Conservation (phyloP, 2,797 vertebrate genomes). For the Acanthornis magna region DNA sequence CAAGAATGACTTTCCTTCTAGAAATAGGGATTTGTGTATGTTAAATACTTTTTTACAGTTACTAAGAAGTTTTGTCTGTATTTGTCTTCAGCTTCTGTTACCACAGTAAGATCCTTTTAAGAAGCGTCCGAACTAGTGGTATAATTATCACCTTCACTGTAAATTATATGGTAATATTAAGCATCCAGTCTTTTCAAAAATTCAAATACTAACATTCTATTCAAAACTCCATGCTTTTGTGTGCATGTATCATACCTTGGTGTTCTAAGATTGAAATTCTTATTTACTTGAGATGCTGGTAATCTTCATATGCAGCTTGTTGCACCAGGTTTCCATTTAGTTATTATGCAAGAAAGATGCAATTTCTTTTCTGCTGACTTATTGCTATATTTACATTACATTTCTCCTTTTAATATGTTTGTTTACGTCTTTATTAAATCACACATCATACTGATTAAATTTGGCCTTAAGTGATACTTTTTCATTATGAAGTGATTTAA, state of each 20-base stretch:
- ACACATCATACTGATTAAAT: conserved; percentile 3
- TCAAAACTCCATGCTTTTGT: not conserved
- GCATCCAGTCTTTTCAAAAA: not conserved
- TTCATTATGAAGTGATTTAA: conserved; percentile 1
- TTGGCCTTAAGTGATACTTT: not conserved
- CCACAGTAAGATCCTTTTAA: not conserved
- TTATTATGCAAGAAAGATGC: not conserved
- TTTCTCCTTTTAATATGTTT: conserved; percentile 27
- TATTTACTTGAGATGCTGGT: not conserved
- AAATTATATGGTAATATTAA: not conserved
- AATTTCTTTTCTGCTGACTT: conserved; percentile 12
- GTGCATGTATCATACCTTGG: not conserved
- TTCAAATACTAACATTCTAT: not conserved
- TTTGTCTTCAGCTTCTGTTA: not conserved
- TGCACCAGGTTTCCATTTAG: conserved; percentile 10
- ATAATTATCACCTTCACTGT: not conserved
- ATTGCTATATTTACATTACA: not conserved
- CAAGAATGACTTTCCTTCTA: not conserved
- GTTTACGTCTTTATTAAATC: conserved; percentile 15
- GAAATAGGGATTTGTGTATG: not conserved
- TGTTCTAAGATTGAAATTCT: not conserved
- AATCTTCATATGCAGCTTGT: not conserved
- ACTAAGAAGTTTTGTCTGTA: not conserved
- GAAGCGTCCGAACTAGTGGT: not conserved
- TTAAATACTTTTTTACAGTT: not conserved